A percentile compares a stretch with the other conserved stretches of the same genome.
Conservation (phyloP, 2,888 invertebrate genomes). For the Pammene fasciana region DNA sequence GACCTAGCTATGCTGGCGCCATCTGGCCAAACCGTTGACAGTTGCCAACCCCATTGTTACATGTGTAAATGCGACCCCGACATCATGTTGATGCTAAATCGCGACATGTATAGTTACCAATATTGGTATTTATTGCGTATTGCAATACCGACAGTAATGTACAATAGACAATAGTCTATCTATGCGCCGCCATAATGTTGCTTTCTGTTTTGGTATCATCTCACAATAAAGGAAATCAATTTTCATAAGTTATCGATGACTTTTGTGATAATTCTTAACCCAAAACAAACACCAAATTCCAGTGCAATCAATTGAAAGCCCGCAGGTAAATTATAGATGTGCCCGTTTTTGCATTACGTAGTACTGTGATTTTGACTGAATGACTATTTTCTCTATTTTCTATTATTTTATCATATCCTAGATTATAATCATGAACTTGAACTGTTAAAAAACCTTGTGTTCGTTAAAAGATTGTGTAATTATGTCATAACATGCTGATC, state of each 20-base stretch:
- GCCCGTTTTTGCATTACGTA: conserved; percentile 42
- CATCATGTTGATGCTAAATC: neutral
- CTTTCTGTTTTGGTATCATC: conserved; percentile 79
- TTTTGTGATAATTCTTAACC: conserved; percentile 45
- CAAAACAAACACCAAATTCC: conserved; percentile 30
- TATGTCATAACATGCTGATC: conserved; percentile 13
- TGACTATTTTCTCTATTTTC: conserved; percentile 56
- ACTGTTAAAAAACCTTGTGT: conserved; percentile 20
- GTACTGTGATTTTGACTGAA: conserved; percentile 44
- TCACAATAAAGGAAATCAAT: conserved; percentile 70
- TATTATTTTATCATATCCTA: conserved; percentile 51
- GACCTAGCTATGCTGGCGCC: too few species aligned
- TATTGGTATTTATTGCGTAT: neutral
- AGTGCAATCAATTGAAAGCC: conserved; percentile 38
- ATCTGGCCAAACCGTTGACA: too few species aligned
- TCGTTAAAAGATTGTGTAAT: conserved; percentile 20
- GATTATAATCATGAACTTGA: conserved; percentile 41
- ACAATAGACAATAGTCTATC: conserved; percentile 57
- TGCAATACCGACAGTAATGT: conserved; percentile 8
- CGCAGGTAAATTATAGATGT: conserved; percentile 49
- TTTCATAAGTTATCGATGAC: conserved; percentile 64
- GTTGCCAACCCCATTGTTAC: too few species aligned
- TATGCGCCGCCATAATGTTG: conserved; percentile 76
- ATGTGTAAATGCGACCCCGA: too few species aligned
- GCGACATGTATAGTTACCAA: neutral